Conservation (phyloP, 2,113 vertebrate species). For the Gymnorhina tibicen region DNA sequence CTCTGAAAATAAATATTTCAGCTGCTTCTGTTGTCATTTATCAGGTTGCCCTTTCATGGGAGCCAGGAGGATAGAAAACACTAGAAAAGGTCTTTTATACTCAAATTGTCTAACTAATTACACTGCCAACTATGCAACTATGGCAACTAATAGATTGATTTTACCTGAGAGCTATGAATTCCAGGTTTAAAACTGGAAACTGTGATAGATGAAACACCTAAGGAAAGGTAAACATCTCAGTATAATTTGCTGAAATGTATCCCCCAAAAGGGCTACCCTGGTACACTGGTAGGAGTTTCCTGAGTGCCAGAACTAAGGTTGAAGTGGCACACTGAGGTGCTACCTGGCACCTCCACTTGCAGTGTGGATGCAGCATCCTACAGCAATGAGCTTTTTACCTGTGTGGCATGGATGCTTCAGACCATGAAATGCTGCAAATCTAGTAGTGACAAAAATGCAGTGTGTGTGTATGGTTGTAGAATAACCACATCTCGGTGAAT, state of each 20-base stretch:
- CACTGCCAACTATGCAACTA: not conserved
- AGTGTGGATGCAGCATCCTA: not conserved
- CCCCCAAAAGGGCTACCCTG: not conserved
- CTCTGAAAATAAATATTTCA: not conserved
- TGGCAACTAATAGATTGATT: not conserved
- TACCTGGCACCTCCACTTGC: not conserved
- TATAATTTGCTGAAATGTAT: not conserved
- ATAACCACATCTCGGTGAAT: not conserved
- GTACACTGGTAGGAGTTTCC: not conserved
- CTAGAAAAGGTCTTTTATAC: not conserved
- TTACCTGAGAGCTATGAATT: not conserved
- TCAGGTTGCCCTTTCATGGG: not conserved
- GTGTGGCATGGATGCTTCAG: accelerated
- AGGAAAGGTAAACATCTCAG: not conserved
- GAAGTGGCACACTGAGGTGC: not conserved
- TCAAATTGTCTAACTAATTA: not conserved
- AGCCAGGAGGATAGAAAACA: not conserved
- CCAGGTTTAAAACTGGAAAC: not conserved
- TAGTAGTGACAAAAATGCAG: not conserved
- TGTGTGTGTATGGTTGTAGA: not conserved
- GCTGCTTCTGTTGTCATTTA: not conserved
- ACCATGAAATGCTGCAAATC: not conserved
- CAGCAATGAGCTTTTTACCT: not conserved
- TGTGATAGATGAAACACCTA: not conserved
- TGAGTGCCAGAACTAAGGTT: not conserved